These are phyloP conservation scores for Drosophila carrolli DNA, from an alignment of 1,140 invertebrate genomes.

Conservation along the genomic window DNA sequence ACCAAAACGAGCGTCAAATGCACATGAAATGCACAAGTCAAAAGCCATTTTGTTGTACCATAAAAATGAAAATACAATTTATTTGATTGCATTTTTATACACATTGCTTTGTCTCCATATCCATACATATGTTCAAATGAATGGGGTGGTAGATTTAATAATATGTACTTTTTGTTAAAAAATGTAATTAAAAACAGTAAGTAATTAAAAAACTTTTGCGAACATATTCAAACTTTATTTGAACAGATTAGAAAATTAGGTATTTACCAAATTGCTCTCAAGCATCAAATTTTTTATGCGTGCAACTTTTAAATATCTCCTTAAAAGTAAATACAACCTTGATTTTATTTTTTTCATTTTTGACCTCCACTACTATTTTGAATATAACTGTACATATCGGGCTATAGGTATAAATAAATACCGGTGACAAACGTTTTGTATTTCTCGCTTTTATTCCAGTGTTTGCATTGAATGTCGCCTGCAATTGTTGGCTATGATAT, in stretches of 20 bases:
- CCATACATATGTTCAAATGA: background rate
- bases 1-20: slow-evolving; percentile 40
- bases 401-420: slow-evolving; percentile 19
- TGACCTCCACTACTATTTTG: background rate
- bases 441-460: slow-evolving; percentile 35
- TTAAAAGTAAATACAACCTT: too few relatives aligned
- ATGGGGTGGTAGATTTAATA: too few relatives aligned
- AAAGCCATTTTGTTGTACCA: slow-evolving; percentile 55
- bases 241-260: too few relatives aligned
- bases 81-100: slow-evolving; percentile 56
- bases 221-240: too few relatives aligned
- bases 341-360: background rate
- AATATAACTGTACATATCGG: background rate
- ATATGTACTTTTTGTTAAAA: too few relatives aligned
- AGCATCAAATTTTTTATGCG: too few relatives aligned
- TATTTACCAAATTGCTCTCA: too few relatives aligned
- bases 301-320: too few relatives aligned
- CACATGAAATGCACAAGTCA: slow-evolving; percentile 61
- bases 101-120: slow-evolving; percentile 12
- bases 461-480: slow-evolving; percentile 47
- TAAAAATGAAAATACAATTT: slow-evolving; percentile 64
- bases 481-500: slow-evolving; percentile 60
- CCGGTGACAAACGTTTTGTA: slow-evolving; percentile 51
- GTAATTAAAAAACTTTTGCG: too few relatives aligned
- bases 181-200: too few relatives aligned